Conservation (phyloP, 30 jellyfish, hydroid and myxozoan species). For the Hydra vulgaris region DNA sequence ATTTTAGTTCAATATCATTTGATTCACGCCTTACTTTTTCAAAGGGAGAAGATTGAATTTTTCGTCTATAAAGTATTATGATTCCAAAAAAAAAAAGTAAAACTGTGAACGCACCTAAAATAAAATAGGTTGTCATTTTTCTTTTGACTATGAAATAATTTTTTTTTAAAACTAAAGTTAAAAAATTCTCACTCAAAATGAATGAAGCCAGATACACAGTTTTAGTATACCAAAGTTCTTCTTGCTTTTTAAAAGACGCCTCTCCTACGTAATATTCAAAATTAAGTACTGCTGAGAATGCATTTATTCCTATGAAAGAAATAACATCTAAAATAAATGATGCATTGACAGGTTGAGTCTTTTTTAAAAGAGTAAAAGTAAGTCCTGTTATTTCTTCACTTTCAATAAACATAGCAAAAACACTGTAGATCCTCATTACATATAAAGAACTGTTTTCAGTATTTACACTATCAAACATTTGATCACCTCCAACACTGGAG, state of each 20-base stretch:
- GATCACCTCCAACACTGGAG: neutral
- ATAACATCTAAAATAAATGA: neutral
- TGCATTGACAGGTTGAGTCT: constrained; percentile 17
- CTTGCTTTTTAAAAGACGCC: neutral
- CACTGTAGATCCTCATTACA: neutral
- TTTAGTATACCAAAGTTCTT: constrained; percentile 14
- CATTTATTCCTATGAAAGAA: constrained; percentile 2
- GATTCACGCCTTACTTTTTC: constrained; percentile 73
- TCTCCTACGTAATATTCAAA: constrained; percentile 17
- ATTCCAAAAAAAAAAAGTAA: constrained; percentile 13
- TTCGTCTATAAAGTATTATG: constrained; percentile 26
- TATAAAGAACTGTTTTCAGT: neutral
- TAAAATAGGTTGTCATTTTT: neutral
- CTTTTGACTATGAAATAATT: neutral
- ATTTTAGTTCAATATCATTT: constrained; percentile 70
- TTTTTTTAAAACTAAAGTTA: neutral
- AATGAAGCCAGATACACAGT: constrained; percentile 1
- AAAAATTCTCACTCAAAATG: constrained; percentile 3
- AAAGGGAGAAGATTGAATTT: constrained; percentile 44
- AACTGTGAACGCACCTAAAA: constrained; percentile 35
- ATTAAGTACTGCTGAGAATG: neutral
- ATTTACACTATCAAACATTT: neutral
- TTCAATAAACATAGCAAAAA: neutral
- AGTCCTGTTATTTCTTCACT: constrained; percentile 20
- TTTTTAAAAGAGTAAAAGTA: neutral